phyloP scores from a whole-genome alignment of 2,888 invertebrate species.

The Macropis europaea region DNA sequence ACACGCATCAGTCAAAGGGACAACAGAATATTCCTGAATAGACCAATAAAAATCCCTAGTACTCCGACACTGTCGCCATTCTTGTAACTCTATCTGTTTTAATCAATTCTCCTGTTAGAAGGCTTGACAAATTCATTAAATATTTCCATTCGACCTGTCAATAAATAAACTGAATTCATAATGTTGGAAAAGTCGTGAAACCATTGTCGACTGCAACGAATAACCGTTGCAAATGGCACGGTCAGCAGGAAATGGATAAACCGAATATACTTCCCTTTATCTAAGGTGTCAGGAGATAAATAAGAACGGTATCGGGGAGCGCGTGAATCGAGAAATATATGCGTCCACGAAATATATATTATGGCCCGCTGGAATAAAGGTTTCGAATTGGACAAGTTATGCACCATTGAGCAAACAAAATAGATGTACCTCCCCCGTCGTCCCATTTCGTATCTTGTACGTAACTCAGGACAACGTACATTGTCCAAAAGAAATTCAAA shows the following conservation, averaged over 20 bases:
- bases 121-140: no score
- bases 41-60: no score
- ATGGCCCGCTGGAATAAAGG: slow-evolving; percentile 7
- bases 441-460: background rate
- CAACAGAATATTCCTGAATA: no score
- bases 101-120: no score
- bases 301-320: background rate
- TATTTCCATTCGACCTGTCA: no score
- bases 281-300: slow-evolving; percentile 3
- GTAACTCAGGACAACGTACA: background rate
- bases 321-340: background rate
- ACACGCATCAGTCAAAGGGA: no score
- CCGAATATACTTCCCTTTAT: background rate
- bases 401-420: slow-evolving; percentile 21
- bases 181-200: no score
- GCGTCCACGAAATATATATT: slow-evolving; percentile 13
- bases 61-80: no score
- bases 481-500: background rate
- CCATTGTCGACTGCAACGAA: no score
- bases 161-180: no score
- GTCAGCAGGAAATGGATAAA: background rate
- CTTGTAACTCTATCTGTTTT: no score
- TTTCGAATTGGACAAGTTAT: slow-evolving; percentile 11
- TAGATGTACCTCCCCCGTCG: background rate
- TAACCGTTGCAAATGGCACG: no score